A percentile compares a stretch with the other conserved stretches of the same genome.
Conservation (phyloP, 1,140 invertebrate species). For the Drosophila fuyamai region DNA sequence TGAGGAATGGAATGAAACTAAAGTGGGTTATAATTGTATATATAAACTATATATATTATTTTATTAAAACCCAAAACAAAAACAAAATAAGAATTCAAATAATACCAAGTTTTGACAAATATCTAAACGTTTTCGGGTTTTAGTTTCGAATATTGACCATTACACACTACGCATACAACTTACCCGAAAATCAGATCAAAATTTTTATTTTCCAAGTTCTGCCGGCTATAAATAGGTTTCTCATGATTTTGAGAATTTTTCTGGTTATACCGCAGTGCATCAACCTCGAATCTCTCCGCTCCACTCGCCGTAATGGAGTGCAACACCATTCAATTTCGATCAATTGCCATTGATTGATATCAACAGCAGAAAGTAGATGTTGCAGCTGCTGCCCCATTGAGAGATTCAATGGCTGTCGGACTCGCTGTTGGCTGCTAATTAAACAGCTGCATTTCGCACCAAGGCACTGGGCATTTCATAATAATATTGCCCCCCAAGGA, state of each 20-base stretch:
- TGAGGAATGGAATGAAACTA: not conserved
- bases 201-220: not conserved
- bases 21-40: too few relatives aligned
- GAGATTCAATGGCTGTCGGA: conserved; percentile 3
- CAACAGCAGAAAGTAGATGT: conserved; percentile 41
- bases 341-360: conserved; percentile 74
- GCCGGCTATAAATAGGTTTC: not conserved
- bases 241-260: conserved; percentile 8
- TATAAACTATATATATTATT: too few relatives aligned
- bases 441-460: conserved; percentile 65
- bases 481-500: conserved; percentile 39
- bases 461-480: conserved; percentile 50
- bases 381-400: conserved; percentile 38
- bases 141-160: too few relatives aligned
- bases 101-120: too few relatives aligned
- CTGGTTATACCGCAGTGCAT: conserved; percentile 3
- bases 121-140: too few relatives aligned
- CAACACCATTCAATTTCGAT: conserved; percentile 71
- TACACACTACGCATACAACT: too few relatives aligned
- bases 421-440: conserved; percentile 53
- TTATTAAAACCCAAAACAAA: too few relatives aligned
- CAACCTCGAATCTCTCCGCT: conserved; percentile 42
- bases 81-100: too few relatives aligned
- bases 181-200: not conserved
- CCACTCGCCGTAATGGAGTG: conserved; percentile 26